These are phyloP conservation scores for Eurosta solidaginis DNA, from an alignment of 1,140 invertebrate species.

Conservation along the genomic window DNA sequence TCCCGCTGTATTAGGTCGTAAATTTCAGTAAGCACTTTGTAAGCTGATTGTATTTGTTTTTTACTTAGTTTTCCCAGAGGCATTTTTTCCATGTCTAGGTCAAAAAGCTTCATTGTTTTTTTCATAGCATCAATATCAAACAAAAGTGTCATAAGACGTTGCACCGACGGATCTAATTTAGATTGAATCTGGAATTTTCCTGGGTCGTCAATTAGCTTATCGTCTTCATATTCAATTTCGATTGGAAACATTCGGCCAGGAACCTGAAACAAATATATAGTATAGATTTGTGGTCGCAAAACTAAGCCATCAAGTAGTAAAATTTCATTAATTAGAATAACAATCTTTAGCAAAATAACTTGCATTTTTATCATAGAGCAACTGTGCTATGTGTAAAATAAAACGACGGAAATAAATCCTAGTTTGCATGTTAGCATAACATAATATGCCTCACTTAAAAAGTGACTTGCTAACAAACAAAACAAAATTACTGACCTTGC, in stretches of 20 bases:
- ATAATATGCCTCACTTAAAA: no score
- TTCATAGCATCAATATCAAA: constrained; percentile 95
- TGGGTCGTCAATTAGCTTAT: constrained; percentile 33
- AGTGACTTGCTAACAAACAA: no score
- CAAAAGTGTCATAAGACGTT: constrained; percentile 82
- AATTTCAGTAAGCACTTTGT: constrained; percentile 78
- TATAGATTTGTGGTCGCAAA: no score
- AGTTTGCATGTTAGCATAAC: no score
- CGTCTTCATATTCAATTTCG: constrained; percentile 84
- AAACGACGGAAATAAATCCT: no score
- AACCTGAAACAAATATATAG: constrained; percentile 49
- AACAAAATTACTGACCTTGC: no score
- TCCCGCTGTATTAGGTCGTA: constrained; percentile 67
- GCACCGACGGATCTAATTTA: constrained; percentile 75
- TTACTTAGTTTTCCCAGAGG: constrained; percentile 94
- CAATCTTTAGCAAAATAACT: no score
- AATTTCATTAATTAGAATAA: no score
- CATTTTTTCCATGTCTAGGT: constrained; percentile 97
- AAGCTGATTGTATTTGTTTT: constrained; percentile 87
- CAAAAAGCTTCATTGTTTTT: constrained; percentile 90
- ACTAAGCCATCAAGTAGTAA: no score
- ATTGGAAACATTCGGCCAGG: constrained; percentile 85
- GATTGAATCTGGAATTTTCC: constrained; percentile 62
- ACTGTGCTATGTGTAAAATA: no score
- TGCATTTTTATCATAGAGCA: no score